Conservation (phyloP, 2,797 vertebrate species). For the Alcedo atthis region DNA sequence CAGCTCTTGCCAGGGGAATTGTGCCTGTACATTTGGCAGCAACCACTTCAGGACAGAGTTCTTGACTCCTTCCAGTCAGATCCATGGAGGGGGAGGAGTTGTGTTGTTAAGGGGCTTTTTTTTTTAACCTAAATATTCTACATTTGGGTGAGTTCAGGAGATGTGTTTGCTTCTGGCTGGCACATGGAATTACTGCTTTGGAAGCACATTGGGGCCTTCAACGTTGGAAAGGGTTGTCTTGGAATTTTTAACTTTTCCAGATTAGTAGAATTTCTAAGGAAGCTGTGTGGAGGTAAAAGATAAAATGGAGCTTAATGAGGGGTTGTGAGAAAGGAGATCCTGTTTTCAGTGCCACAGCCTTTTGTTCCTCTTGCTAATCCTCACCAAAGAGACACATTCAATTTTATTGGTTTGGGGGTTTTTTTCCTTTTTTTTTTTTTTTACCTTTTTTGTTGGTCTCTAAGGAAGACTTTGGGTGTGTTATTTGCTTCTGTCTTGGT, state of each 20-base stretch:
- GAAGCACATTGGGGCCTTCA: conserved; percentile 46
- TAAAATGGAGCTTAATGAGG: conserved; percentile 42
- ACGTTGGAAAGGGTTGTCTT: conserved; percentile 43
- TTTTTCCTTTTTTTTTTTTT: not conserved
- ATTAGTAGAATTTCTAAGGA: conserved; percentile 53
- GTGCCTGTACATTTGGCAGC: conserved; percentile 55
- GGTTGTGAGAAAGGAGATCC: conserved; percentile 30
- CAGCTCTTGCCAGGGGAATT: conserved; percentile 35
- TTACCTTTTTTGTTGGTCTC: not conserved
- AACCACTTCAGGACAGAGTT: conserved; percentile 58
- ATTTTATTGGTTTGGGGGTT: not conserved
- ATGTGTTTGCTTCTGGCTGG: conserved; percentile 64
- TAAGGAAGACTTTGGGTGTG: not conserved
- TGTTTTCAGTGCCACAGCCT: conserved; percentile 17
- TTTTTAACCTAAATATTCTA: conserved; percentile 46
- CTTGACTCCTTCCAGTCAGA: conserved; percentile 55
- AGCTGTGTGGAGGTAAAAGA: conserved; percentile 38
- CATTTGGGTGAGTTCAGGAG: conserved; percentile 65
- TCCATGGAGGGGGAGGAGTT: not conserved
- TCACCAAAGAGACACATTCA: conserved; percentile 16
- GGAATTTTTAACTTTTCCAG: conserved; percentile 54
- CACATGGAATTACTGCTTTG: conserved; percentile 57
- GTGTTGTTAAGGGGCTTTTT: not conserved
- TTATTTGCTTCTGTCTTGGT: not conserved
- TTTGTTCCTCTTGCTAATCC: conserved; percentile 45